A percentile compares a stretch with the other conserved stretches of the same genome.
phyloP scores from a whole-genome alignment of 1,140 invertebrate species.

The Cydia fagiglandana region DNA sequence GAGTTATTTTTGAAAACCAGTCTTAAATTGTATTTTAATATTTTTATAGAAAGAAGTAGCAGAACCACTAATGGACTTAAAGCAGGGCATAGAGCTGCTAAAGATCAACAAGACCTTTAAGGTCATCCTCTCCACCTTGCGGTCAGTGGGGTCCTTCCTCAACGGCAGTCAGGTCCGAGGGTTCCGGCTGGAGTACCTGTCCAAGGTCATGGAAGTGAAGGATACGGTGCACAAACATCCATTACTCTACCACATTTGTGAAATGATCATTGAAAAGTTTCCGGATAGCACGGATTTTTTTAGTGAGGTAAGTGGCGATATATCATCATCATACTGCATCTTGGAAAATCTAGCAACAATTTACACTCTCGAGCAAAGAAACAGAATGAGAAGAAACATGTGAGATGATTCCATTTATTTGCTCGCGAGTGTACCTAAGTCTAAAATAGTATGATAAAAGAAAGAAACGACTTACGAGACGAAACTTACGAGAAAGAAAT shows the following conservation, averaged over 20 bases:
- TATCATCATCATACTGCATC: background rate
- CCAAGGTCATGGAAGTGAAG: slow-evolving; percentile 99
- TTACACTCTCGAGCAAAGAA: background rate
- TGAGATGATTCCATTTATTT: too few relatives aligned
- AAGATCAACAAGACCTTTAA: slow-evolving; percentile 96
- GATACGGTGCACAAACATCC: slow-evolving; percentile 99
- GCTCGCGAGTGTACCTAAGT: too few relatives aligned
- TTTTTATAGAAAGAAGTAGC: slow-evolving; percentile 92
- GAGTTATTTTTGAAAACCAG: too few relatives aligned
- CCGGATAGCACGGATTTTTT: slow-evolving; percentile 97
- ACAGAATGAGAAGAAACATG: background rate
- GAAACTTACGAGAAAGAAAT: background rate
- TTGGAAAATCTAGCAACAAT: background rate
- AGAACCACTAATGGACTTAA: slow-evolving; percentile 98
- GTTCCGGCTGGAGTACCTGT: slow-evolving; percentile 98
- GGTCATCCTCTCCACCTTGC: slow-evolving; percentile 94
- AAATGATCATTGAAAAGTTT: slow-evolving; percentile 98
- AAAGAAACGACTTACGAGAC: background rate
- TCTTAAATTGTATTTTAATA: slow-evolving; percentile 7
- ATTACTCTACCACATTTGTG: slow-evolving; percentile 97
- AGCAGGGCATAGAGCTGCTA: slow-evolving; percentile 95
- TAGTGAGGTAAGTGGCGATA: slow-evolving; percentile 87
- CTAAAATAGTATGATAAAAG: too few relatives aligned
- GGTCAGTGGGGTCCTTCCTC: slow-evolving; percentile 98
- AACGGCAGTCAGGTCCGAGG: slow-evolving; percentile 97